Conservation (phyloP, 2,797 vertebrate species). For the Borostomias antarcticus region DNA sequence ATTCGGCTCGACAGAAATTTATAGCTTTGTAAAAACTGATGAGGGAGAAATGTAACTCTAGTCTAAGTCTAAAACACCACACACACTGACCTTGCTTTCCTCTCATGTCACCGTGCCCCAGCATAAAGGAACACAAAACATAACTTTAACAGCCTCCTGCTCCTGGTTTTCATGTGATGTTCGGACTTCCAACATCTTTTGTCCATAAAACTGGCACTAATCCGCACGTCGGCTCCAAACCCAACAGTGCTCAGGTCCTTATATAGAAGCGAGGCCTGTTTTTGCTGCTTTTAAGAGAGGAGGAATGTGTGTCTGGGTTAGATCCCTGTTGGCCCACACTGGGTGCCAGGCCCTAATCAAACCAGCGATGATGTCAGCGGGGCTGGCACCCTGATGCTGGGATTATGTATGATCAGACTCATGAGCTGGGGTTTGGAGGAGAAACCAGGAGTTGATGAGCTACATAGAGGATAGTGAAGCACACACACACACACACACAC, state of each 20-base stretch:
- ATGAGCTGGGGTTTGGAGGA: neutral
- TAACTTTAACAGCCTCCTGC: constrained; percentile 21
- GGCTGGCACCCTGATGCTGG: constrained; percentile 27
- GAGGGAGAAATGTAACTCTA: neutral
- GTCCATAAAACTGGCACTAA: constrained; percentile 34
- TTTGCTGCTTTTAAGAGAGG: constrained; percentile 19
- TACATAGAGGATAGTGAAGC: neutral
- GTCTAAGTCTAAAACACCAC: neutral
- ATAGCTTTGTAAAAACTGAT: no score
- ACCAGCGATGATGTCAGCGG: constrained; percentile 36
- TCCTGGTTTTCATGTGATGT: constrained; percentile 27
- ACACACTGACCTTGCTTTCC: neutral
- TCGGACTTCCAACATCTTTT: constrained; percentile 26
- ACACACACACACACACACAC: neutral
- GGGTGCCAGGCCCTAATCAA: constrained; percentile 43
- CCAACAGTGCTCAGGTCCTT: constrained; percentile 34
- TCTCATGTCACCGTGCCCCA: neutral
- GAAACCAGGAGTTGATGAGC: neutral
- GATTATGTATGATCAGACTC: constrained; percentile 31
- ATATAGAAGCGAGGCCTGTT: constrained; percentile 38
- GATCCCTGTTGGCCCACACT: constrained; percentile 16
- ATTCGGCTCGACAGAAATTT: no score
- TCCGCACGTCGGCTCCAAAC: constrained; percentile 26
- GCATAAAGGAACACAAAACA: constrained; percentile 19
- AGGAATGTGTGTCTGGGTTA: constrained; percentile 28